Evolutionary conservation across 2,113 vertebrate species (phyloP).

Genomic region (Saguinus midas): DNA sequence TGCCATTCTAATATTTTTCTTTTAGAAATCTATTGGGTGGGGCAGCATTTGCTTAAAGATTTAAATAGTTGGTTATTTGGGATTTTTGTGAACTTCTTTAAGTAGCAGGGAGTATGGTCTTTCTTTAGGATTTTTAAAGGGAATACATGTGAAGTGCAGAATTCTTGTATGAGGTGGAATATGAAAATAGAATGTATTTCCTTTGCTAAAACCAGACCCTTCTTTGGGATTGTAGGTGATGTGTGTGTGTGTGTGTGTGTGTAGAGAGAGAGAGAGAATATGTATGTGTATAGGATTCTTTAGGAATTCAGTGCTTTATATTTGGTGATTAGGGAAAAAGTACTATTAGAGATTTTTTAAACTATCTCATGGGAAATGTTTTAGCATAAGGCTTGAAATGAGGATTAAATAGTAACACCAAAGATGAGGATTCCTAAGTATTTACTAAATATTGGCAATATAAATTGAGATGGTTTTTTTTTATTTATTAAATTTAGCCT

Average conservation of each 20-base stretch:
- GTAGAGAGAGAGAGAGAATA: neutral
- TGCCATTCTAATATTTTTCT: conserved; percentile 53
- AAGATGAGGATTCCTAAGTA: conserved; percentile 4
- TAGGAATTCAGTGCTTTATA: conserved; percentile 46
- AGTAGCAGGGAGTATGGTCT: conserved; percentile 66
- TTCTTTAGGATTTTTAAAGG: conserved; percentile 44
- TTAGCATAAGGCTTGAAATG: conserved; percentile 46
- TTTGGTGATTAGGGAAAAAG: conserved; percentile 42
- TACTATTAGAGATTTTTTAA: conserved; percentile 17
- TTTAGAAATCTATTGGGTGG: conserved; percentile 79
- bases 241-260: neutral
- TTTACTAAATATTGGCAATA: conserved; percentile 41
- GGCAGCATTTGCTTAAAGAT: conserved; percentile 76
- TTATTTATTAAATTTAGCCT: conserved; percentile 47
- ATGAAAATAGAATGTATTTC: conserved; percentile 52
- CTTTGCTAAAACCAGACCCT: conserved; percentile 44
- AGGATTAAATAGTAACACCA: conserved; percentile 42
- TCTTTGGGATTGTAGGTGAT: conserved; percentile 41
- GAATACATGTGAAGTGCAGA: conserved; percentile 31
- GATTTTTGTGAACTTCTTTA: conserved; percentile 68
- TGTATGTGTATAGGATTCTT: neutral
- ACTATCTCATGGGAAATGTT: conserved; percentile 51
- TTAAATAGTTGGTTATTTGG: conserved; percentile 63
- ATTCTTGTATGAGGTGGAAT: conserved; percentile 57
- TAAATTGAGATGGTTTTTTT: conserved; percentile 41